Evolutionary conservation across 1,140 invertebrate genomes (phyloP).

Genomic region (Archivesica marissinica): DNA sequence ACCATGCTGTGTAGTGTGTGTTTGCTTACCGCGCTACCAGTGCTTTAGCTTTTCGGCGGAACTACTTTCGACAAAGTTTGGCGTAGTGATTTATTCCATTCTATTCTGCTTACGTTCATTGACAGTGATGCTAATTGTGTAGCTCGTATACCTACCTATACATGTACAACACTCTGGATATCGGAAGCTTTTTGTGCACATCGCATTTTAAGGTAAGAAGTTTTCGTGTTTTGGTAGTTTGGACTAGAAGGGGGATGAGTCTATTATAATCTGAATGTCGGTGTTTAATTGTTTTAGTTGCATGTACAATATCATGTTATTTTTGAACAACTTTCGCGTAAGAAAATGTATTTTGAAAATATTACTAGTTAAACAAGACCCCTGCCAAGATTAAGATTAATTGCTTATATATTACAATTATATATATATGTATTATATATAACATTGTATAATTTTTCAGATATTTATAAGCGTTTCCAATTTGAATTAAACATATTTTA

Average conservation of each 20-base stretch:
- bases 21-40: neutral
- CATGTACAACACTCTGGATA: neutral
- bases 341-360: neutral
- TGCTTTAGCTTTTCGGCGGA: constrained; percentile 11
- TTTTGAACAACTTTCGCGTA: neutral
- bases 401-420: too few relatives aligned
- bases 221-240: neutral
- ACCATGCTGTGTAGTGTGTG: neutral
- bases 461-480: too few relatives aligned
- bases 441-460: too few relatives aligned
- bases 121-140: neutral
- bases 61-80: constrained; percentile 19
- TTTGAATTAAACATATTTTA: too few relatives aligned
- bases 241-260: neutral
- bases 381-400: neutral
- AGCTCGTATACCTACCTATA: neutral
- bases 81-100: neutral
- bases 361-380: neutral
- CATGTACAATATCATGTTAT: neutral
- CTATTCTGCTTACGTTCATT: neutral
- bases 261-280: neutral
- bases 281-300: neutral
- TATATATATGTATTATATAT: too few relatives aligned
- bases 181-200: neutral
- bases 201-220: neutral